phyloP scores from a whole-genome alignment of 2,797 vertebrate genomes.

The Pseudotriccus pelzelni region DNA sequence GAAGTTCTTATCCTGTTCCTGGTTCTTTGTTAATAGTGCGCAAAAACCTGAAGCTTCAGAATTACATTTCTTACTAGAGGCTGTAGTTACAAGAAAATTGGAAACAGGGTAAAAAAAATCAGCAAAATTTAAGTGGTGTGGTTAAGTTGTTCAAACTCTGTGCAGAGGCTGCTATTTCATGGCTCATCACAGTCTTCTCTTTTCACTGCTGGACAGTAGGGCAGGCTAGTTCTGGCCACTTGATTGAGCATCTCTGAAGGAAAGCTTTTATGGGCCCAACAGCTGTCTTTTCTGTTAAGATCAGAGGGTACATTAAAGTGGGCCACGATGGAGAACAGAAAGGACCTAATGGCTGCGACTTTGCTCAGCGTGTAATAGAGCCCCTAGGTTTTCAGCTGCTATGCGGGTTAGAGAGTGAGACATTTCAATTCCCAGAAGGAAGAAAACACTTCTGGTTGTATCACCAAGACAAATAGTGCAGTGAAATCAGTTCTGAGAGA shows the following conservation, averaged over 20 bases:
- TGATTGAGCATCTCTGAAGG: neutral
- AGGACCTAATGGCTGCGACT: neutral
- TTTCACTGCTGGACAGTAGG: neutral
- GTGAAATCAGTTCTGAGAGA: slow-evolving; percentile 53
- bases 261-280: neutral
- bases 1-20: neutral
- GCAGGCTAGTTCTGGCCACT: neutral
- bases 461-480: slow-evolving; percentile 54
- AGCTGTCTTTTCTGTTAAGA: neutral
- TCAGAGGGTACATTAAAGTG: neutral
- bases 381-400: neutral
- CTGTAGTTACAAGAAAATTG: neutral
- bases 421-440: slow-evolving; percentile 51
- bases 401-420: slow-evolving; percentile 18
- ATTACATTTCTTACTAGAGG: neutral
- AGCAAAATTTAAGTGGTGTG: neutral
- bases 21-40: neutral
- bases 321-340: neutral
- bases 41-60: neutral
- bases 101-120: neutral
- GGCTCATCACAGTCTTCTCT: neutral
- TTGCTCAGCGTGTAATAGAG: neutral
- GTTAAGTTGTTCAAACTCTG: neutral
- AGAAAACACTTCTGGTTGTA: slow-evolving; percentile 55
- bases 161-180: neutral